Conservation (phyloP, 2,888 invertebrate species). For the Philopedon plagiatum region DNA sequence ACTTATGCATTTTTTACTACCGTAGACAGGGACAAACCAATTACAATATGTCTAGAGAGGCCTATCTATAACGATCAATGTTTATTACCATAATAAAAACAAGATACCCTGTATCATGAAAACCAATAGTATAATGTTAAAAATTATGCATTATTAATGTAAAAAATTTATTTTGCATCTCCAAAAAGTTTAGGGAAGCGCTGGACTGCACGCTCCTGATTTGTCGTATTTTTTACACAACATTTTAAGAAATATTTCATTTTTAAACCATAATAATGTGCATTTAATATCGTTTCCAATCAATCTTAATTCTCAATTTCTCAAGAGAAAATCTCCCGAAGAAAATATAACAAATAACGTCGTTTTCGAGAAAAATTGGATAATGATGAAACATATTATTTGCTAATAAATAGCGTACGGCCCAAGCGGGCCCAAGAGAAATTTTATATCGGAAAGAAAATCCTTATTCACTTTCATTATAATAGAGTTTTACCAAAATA, state of each 20-base stretch:
- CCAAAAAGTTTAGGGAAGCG: no score
- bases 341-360: slow-evolving; percentile 30
- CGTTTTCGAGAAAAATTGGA: slow-evolving; percentile 29
- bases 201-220: no score
- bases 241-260: background rate
- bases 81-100: no score
- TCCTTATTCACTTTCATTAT: slow-evolving; percentile 7
- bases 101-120: no score
- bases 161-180: no score
- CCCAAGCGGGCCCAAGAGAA: slow-evolving; percentile 14
- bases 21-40: no score
- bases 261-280: background rate
- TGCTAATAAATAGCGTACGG: slow-evolving; percentile 30
- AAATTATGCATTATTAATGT: no score
- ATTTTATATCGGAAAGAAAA: slow-evolving; percentile 15
- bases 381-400: slow-evolving; percentile 34
- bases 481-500: slow-evolving; percentile 1
- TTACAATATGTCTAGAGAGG: no score
- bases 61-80: no score
- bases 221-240: background rate
- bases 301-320: slow-evolving; percentile 25
- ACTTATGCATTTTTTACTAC: no score
- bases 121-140: no score
- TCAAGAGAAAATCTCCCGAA: slow-evolving; percentile 13
- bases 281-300: slow-evolving; percentile 17